Evolutionary conservation across 1,140 invertebrate genomes (phyloP).

Genomic region (Bombus impatiens): DNA sequence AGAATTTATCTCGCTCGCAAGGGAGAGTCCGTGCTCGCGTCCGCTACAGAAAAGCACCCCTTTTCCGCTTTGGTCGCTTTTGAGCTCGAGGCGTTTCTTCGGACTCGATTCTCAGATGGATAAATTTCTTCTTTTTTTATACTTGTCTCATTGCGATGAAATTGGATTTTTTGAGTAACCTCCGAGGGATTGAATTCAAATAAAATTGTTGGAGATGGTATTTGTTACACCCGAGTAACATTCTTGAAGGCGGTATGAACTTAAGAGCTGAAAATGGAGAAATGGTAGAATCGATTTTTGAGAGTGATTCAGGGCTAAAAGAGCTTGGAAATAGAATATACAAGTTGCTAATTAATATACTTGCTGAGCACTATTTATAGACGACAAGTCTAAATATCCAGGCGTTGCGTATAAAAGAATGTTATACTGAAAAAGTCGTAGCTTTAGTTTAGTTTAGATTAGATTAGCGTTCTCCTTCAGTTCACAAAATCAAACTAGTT

Average conservation of each 20-base stretch:
- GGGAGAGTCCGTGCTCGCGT: constrained; percentile 4
- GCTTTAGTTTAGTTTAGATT: too few species aligned
- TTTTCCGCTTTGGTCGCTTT: background rate
- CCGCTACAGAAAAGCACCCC: background rate
- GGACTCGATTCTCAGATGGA: background rate
- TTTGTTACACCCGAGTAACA: background rate
- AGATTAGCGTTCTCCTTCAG: too few species aligned
- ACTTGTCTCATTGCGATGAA: too few species aligned
- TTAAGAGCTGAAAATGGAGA: background rate
- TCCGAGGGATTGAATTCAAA: background rate
- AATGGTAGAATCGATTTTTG: background rate
- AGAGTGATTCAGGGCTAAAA: background rate
- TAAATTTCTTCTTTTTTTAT: background rate
- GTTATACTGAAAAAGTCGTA: too few species aligned
- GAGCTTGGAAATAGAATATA: too few species aligned
- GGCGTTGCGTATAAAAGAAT: too few species aligned
- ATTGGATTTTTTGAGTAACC: background rate
- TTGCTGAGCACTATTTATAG: too few species aligned
- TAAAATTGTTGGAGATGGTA: background rate
- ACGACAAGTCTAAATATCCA: too few species aligned
- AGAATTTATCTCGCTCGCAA: constrained; percentile 44
- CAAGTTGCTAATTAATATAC: too few species aligned
- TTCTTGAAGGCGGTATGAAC: too few species aligned
- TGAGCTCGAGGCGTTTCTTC: background rate
- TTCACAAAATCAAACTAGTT: too few species aligned